Percentiles rank a stretch among this genome's conserved stretches.
Evolutionary conservation across 1,140 invertebrate species (phyloP).

Genomic region (Venturia canescens): DNA sequence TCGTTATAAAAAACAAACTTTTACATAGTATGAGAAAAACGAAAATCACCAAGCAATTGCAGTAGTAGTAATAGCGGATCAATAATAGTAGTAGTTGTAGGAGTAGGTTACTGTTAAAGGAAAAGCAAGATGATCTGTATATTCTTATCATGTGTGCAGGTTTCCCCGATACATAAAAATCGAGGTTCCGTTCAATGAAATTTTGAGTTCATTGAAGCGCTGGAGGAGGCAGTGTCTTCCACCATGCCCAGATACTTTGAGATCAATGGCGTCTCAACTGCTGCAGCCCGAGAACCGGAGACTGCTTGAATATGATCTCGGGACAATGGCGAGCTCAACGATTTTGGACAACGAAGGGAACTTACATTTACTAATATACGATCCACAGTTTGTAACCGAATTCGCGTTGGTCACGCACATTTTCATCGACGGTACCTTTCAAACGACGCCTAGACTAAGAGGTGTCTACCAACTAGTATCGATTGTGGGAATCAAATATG

Average conservation of each 20-base stretch:
- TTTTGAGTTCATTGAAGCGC: conserved; percentile 25
- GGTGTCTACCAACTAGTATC: conserved; percentile 25
- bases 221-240: conserved; percentile 19
- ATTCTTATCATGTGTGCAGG: background rate
- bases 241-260: background rate
- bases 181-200: background rate
- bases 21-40: too few species aligned
- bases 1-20: too few species aligned
- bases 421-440: conserved; percentile 33
- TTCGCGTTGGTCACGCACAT: background rate
- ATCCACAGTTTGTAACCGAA: background rate
- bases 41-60: too few species aligned
- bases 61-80: too few species aligned
- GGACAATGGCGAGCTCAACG: background rate
- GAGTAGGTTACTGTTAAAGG: background rate
- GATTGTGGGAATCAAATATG: conserved; percentile 18
- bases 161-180: background rate
- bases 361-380: background rate
- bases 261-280: conserved; percentile 24
- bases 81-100: background rate
- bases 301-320: conserved; percentile 21
- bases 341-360: background rate
- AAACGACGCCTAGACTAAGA: conserved; percentile 14
- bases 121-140: background rate
- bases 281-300: background rate